Evolutionary conservation across 2,113 vertebrate species (phyloP).

Genomic region (Entelurus aequoreus): DNA sequence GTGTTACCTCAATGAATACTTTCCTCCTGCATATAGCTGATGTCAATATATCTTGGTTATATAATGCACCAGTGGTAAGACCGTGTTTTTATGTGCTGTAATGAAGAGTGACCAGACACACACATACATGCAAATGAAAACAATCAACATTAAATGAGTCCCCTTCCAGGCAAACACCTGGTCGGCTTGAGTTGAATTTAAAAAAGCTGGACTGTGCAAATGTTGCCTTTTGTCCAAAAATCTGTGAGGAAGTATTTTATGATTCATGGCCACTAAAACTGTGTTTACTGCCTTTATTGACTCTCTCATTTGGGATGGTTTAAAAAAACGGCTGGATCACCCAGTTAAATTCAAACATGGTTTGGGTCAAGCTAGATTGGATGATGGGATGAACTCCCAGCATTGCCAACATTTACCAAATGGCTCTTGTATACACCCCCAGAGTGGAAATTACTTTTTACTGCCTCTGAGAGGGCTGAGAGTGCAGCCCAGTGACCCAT

Average conservation of each 20-base stretch:
- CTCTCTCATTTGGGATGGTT: constrained; percentile 44
- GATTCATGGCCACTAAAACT: constrained; percentile 42
- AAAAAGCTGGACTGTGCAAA: constrained; percentile 34
- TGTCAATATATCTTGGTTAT: too few species aligned
- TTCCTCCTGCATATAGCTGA: too few species aligned
- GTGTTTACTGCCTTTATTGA: constrained; percentile 49
- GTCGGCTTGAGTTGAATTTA: constrained; percentile 27
- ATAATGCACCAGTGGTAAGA: not conserved
- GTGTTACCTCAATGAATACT: too few species aligned
- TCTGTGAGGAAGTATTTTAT: constrained; percentile 33
- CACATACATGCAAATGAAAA: not conserved
- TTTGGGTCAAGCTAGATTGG: not conserved
- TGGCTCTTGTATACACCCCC: constrained; percentile 12
- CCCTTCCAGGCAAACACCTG: constrained; percentile 6
- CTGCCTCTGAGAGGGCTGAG: constrained; percentile 18
- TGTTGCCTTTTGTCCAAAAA: constrained; percentile 17
- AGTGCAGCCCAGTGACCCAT: constrained; percentile 32
- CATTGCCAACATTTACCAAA: constrained; percentile 26
- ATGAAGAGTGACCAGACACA: not conserved
- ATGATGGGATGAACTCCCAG: not conserved
- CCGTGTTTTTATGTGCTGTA: not conserved
- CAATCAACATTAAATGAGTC: not conserved
- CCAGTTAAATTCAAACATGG: not conserved
- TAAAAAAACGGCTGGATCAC: constrained; percentile 21
- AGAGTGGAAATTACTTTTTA: constrained; percentile 15